Evolutionary conservation across 2,113 vertebrate species (phyloP).

Genomic region (Serilophus lunatus): DNA sequence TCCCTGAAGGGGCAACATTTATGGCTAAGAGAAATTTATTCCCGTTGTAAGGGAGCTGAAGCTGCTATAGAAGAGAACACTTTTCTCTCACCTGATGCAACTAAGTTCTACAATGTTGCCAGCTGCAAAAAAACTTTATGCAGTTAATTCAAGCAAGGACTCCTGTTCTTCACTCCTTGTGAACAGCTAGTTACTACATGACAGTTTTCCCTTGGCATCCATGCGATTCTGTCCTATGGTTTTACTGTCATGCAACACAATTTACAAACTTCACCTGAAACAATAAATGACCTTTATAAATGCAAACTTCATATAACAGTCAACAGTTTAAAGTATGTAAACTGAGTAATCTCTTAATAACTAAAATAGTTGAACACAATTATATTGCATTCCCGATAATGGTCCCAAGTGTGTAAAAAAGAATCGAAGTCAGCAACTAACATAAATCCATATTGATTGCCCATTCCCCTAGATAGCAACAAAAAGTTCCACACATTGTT

Average conservation of each 20-base stretch:
- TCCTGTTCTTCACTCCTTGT: background rate
- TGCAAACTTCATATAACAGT: background rate
- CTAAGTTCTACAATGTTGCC: fast-evolving
- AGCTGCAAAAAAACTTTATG: background rate
- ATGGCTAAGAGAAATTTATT: background rate
- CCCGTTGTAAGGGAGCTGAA: background rate
- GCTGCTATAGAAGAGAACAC: background rate
- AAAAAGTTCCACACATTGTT: background rate
- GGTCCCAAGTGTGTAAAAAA: background rate
- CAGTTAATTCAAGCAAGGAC: background rate
- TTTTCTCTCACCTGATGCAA: background rate
- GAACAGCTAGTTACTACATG: background rate
- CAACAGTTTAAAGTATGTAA: background rate
- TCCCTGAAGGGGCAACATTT: background rate
- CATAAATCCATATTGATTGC: background rate
- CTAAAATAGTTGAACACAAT: background rate
- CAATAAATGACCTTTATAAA: background rate
- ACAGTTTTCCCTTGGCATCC: background rate
- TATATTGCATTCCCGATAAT: background rate
- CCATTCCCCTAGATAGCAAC: background rate
- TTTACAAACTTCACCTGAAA: background rate
- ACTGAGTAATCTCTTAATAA: background rate
- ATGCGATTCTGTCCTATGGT: background rate
- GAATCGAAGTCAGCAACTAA: background rate
- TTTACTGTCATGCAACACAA: background rate